Conservation (phyloP, 2,797 vertebrate species). For the Phataginus tricuspis region DNA sequence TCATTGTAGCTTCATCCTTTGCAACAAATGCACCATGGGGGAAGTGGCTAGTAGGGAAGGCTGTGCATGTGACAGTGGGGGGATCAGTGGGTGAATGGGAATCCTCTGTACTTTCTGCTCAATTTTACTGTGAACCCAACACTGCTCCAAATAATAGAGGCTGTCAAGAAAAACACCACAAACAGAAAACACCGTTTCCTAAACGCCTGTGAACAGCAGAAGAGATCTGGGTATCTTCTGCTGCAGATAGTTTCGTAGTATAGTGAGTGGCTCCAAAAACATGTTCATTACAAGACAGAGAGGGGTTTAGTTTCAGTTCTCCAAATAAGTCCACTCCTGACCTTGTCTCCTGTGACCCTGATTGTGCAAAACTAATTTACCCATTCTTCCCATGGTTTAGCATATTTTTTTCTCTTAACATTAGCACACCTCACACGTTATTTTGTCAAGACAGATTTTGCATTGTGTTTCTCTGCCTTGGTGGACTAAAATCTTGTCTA, state of each 20-base stretch:
- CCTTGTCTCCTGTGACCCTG: not conserved
- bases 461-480: constrained; percentile 10
- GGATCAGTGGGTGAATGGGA: not conserved
- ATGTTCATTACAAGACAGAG: not conserved
- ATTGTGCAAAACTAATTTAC: constrained; percentile 50
- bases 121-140: constrained; percentile 12
- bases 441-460: constrained; percentile 35
- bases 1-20: not conserved
- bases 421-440: constrained; percentile 25
- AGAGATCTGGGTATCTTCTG: not conserved
- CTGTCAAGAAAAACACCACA: not conserved
- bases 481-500: constrained; percentile 16
- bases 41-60: not conserved
- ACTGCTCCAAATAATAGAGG: constrained; percentile 17
- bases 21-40: not conserved
- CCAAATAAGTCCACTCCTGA: constrained; percentile 32
- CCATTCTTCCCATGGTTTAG: not conserved
- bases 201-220: not conserved
- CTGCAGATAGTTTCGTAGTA: not conserved
- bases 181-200: constrained; percentile 27
- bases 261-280: constrained; percentile 8
- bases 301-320: constrained; percentile 36
- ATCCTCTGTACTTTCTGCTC: constrained; percentile 21
- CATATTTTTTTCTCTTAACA: not conserved
- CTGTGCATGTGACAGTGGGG: not conserved